Conservation (phyloP, 2,797 vertebrate genomes). For the Leuciscus waleckii region DNA sequence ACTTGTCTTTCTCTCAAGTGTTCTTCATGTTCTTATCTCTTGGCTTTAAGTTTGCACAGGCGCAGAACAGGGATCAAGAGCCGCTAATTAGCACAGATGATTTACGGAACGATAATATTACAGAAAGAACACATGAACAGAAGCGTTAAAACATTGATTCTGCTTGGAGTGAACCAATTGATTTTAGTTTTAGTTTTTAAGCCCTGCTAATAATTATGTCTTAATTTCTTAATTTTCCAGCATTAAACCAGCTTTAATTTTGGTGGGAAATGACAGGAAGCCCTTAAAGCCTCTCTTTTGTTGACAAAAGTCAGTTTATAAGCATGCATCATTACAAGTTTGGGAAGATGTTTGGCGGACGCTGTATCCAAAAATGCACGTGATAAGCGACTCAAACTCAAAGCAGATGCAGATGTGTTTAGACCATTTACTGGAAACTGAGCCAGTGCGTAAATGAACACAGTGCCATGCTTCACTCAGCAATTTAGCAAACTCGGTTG, state of each 20-base stretch:
- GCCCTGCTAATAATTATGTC: not conserved
- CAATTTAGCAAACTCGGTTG: not conserved
- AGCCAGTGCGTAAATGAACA: not conserved
- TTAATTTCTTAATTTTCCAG: not conserved
- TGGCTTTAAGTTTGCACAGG: not conserved
- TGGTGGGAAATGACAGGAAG: not conserved
- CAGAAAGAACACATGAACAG: no score
- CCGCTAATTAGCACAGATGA: conserved; percentile 34
- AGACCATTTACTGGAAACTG: not conserved
- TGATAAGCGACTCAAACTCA: not conserved
- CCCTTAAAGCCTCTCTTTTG: not conserved
- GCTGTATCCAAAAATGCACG: not conserved
- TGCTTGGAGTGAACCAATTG: no score
- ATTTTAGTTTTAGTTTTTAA: no score
- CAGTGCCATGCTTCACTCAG: not conserved
- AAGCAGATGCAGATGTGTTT: not conserved
- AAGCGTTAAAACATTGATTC: no score
- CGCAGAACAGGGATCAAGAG: conserved; percentile 1
- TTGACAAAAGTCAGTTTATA: not conserved
- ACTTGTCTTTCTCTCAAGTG: not conserved
- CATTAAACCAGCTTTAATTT: not conserved
- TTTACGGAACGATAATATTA: no score
- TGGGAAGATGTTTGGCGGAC: not conserved
- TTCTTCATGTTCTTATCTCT: conserved; percentile 16
- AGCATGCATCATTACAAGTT: not conserved